Conservation (phyloP, 2,888 invertebrate genomes). For the Entomobrya multifasciata region DNA sequence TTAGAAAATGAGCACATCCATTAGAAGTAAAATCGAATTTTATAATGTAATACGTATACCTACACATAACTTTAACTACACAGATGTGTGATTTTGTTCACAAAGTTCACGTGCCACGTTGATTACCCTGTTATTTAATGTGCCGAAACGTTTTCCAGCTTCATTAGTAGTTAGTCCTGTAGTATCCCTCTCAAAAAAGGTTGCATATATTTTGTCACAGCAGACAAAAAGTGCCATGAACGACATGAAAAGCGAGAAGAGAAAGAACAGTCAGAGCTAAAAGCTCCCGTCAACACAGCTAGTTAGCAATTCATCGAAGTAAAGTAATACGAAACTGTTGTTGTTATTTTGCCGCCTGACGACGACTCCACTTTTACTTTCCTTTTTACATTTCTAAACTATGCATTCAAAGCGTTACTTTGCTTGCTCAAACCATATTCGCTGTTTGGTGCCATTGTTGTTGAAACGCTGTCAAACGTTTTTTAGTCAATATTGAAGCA, state of each 20-base stretch:
- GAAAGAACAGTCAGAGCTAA: constrained; percentile 11
- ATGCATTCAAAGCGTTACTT: background rate
- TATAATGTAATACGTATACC: background rate
- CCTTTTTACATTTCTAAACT: background rate
- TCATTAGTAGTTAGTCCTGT: constrained; percentile 64
- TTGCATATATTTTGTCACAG: constrained; percentile 5
- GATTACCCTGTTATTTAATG: constrained; percentile 72
- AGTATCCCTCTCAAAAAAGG: constrained; percentile 19
- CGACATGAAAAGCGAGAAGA: background rate
- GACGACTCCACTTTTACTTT: background rate
- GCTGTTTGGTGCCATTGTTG: constrained; percentile 44
- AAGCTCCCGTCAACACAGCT: constrained; percentile 34
- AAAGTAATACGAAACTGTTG: constrained; percentile 42
- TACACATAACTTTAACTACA: too few relatives aligned
- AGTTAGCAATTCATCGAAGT: constrained; percentile 53
- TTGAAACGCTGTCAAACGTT: constrained; percentile 3
- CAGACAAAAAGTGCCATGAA: constrained; percentile 41
- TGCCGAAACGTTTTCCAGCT: constrained; percentile 61
- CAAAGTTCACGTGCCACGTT: constrained; percentile 63
- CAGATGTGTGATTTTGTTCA: constrained; percentile 42
- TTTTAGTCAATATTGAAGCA: background rate
- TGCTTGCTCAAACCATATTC: constrained; percentile 6
- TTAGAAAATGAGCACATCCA: background rate
- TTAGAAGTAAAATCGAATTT: background rate
- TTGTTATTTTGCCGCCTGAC: constrained; percentile 14